phyloP scores from a whole-genome alignment of 2,113 vertebrate genomes.

The Festucalex cinctus region DNA sequence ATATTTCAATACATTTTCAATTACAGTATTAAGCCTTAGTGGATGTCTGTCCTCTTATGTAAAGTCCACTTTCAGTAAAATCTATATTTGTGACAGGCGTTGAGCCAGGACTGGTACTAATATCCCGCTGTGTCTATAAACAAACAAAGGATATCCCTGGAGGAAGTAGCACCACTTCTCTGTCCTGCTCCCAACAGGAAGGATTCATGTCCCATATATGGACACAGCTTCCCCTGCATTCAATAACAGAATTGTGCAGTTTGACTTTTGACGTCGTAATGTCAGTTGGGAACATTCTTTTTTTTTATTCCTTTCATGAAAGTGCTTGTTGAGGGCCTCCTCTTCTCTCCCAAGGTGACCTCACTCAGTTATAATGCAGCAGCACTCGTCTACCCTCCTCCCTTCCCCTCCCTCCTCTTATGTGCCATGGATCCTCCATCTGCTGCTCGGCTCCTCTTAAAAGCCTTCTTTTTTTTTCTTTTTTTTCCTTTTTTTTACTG shows the following conservation, averaged over 20 bases:
- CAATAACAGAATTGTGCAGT: neutral
- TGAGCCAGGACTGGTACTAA: slow-evolving; percentile 29
- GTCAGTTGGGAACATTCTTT: too few relatives aligned
- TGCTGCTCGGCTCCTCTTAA: neutral
- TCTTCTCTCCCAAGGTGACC: slow-evolving; percentile 20
- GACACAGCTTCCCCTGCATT: neutral
- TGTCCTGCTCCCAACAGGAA: slow-evolving; percentile 39
- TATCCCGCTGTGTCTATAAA: slow-evolving; percentile 46
- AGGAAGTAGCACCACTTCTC: slow-evolving; percentile 40
- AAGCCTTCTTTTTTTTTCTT: neutral
- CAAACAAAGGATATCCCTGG: slow-evolving; percentile 47
- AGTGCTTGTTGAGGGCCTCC: slow-evolving; percentile 4
- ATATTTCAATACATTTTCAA: too few relatives aligned
- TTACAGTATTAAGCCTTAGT: neutral
- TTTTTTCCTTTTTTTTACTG: neutral
- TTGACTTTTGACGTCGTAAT: neutral
- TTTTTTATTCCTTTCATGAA: slow-evolving; percentile 3
- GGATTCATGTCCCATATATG: slow-evolving; percentile 39
- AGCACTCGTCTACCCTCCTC: slow-evolving; percentile 1
- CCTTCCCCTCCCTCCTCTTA: neutral
- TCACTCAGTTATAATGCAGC: slow-evolving; percentile 16
- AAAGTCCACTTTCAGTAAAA: neutral
- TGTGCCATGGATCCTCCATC: slow-evolving; percentile 6
- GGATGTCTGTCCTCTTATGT: neutral
- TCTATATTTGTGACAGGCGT: slow-evolving; percentile 33